Base-by-base conservation (phyloP, 1,140 invertebrate species). In the Hermatobates lingyangjiaoensis region DNA sequence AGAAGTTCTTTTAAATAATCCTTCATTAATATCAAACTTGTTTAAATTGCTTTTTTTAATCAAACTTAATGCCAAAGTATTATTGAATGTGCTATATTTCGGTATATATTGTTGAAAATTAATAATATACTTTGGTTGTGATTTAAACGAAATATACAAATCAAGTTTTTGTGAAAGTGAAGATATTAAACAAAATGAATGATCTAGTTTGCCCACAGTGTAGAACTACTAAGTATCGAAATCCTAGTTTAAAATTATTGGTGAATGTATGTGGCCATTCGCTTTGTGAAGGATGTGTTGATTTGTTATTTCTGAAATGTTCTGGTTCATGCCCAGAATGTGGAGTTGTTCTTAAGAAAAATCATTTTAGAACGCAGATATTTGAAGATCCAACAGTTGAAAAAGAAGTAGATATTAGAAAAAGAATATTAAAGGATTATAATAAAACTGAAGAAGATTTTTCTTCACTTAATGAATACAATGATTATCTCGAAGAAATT, bases 201-300 rank as follows among this genome's bases (percentile, higher is more conserved):
- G 88, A 92, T 60, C 81, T 88, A 67, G 83, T 80, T 15, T 99
- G 95, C 71, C 94, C 94, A 55, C 75, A 89, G 65, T 98, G 95
- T 70, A 95, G 96, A 74, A 96, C 93, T 25, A 95, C 89, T 44
- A 97, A 97, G 72, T 98, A 96, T 64, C 77, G 91, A 68, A 98
- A 98, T 73, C 93, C 93, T 25, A 90, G 85, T 0, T 67, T 98
- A 28, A 94, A 95, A 66, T 75, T 99, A 68, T 85, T 97, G 85
- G 93, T 98, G 48, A 99, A 98, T 68, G 79, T 93, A 45, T 99
- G 95, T 70, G 95, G 94, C 4, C 95, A 98, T 71, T 83, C 88
- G 18, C 70, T 98, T 56, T 99, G 95, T 70, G 93, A 97, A 66
- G 93, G 79, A 65, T 97, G 93, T 72, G 90, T 98, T 14, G 91